phyloP scores from a whole-genome alignment of 2,113 vertebrate genomes.

The Silurus asotus region DNA sequence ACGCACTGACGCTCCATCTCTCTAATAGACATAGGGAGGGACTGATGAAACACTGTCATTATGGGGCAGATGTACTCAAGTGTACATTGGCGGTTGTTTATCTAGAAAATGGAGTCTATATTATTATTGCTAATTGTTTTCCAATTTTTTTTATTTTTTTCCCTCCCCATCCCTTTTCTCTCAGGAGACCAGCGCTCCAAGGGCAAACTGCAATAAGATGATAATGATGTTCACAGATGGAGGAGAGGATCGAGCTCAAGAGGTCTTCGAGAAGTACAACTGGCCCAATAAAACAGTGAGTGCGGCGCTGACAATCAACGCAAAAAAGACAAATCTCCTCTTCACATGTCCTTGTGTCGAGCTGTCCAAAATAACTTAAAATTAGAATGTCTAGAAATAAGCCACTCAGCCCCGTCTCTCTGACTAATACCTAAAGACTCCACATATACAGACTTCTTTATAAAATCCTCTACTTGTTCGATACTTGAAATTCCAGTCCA shows the following conservation, averaged over 20 bases:
- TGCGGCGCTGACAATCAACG: conserved; percentile 25
- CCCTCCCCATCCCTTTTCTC: neutral
- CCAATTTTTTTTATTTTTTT: conserved; percentile 12
- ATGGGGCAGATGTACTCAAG: conserved; percentile 20
- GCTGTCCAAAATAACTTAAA: neutral
- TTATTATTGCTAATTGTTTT: neutral
- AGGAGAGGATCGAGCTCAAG: conserved; percentile 93
- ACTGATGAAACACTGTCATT: conserved; percentile 10
- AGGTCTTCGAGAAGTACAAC: conserved; percentile 97
- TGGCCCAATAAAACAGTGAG: conserved; percentile 98
- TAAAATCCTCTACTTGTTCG: neutral
- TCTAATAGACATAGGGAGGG: neutral
- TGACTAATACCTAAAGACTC: neutral
- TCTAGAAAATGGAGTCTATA: conserved; percentile 12
- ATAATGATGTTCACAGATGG: conserved; percentile 99
- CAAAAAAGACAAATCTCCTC: neutral
- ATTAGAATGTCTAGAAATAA: neutral
- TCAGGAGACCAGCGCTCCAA: conserved; percentile 85
- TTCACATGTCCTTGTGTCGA: neutral
- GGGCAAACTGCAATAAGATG: conserved; percentile 99
- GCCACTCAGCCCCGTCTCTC: neutral
- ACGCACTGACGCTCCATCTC: conserved; percentile 19
- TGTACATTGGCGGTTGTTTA: conserved; percentile 8
- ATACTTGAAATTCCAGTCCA: neutral
- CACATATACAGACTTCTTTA: too few relatives aligned